Conservation (phyloP, 2,888 invertebrate genomes). For the Theodoxus fluviatilis region DNA sequence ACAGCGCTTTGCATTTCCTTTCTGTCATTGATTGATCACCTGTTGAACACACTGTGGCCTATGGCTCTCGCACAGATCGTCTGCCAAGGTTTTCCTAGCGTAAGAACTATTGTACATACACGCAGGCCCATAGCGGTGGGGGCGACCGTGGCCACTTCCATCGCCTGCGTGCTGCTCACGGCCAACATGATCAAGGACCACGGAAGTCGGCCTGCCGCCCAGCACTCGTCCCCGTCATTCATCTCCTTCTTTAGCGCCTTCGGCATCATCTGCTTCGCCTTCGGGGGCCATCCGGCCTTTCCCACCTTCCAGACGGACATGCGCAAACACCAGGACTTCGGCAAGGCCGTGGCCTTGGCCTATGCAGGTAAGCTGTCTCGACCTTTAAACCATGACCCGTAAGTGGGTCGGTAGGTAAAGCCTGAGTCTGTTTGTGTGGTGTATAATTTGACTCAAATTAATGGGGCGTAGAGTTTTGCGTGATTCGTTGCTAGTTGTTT, state of each 20-base stretch:
- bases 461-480: too few relatives aligned
- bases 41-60: too few relatives aligned
- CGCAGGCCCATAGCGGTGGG: constrained; percentile 73
- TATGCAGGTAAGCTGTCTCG: constrained; percentile 75
- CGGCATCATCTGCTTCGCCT: constrained; percentile 77
- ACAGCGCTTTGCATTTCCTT: too few relatives aligned
- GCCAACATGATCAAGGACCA: constrained; percentile 72
- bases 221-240: constrained; percentile 61
- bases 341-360: constrained; percentile 76
- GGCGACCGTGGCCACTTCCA: constrained; percentile 72
- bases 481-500: too few relatives aligned
- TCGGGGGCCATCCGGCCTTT: constrained; percentile 78
- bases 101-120: too few relatives aligned
- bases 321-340: constrained; percentile 78
- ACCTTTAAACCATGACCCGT: too few relatives aligned
- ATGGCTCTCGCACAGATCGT: too few relatives aligned
- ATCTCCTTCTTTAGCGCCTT: constrained; percentile 75
- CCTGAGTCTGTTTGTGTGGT: not conserved
- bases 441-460: not conserved
- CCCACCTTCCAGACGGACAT: constrained; percentile 92
- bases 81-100: too few relatives aligned
- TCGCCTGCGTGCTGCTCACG: constrained; percentile 74
- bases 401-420: too few relatives aligned
- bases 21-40: too few relatives aligned
- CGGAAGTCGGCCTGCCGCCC: constrained; percentile 57